Evolutionary conservation across 1,140 invertebrate genomes (phyloP).

Genomic region (Megathymus violae): DNA sequence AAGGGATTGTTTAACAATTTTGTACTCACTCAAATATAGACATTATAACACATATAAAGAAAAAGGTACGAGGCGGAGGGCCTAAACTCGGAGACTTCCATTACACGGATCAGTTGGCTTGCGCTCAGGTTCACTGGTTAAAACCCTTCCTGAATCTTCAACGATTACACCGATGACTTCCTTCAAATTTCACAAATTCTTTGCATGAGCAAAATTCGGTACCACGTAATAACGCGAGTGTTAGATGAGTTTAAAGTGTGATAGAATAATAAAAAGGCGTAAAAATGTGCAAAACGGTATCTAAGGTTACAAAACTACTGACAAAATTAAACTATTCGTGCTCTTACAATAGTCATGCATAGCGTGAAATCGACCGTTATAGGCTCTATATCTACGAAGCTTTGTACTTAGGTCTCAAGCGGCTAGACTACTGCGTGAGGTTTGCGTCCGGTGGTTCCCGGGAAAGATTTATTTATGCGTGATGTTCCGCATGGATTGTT

Average conservation of each 20-base stretch:
- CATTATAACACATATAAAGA: constrained; percentile 55
- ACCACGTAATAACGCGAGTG: constrained; percentile 41
- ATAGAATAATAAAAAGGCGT: constrained; percentile 48
- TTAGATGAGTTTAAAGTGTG: constrained; percentile 39
- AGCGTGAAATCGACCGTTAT: constrained; percentile 78
- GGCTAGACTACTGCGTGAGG: constrained; percentile 72
- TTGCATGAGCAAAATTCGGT: constrained; percentile 42
- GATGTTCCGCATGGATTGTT: constrained; percentile 77
- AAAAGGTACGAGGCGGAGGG: constrained; percentile 45
- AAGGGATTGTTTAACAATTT: constrained; percentile 23
- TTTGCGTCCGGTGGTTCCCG: constrained; percentile 78
- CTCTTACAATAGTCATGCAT: constrained; percentile 82
- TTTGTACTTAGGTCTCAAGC: constrained; percentile 66
- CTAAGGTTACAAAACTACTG: constrained; percentile 62
- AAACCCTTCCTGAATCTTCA: constrained; percentile 64
- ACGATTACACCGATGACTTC: constrained; percentile 58
- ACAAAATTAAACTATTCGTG: constrained; percentile 70
- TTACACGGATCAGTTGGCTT: constrained; percentile 75
- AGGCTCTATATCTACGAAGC: constrained; percentile 68
- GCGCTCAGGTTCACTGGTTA: constrained; percentile 61
- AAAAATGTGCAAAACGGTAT: constrained; percentile 68
- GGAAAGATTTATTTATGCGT: constrained; percentile 82
- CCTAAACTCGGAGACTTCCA: constrained; percentile 67
- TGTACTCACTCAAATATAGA: constrained; percentile 50
- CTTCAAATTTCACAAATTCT: constrained; percentile 49